A percentile compares a stretch with the other conserved stretches of the same genome.
Conservation (phyloP, 2,888 invertebrate species). For the Stramonita haemastoma region DNA sequence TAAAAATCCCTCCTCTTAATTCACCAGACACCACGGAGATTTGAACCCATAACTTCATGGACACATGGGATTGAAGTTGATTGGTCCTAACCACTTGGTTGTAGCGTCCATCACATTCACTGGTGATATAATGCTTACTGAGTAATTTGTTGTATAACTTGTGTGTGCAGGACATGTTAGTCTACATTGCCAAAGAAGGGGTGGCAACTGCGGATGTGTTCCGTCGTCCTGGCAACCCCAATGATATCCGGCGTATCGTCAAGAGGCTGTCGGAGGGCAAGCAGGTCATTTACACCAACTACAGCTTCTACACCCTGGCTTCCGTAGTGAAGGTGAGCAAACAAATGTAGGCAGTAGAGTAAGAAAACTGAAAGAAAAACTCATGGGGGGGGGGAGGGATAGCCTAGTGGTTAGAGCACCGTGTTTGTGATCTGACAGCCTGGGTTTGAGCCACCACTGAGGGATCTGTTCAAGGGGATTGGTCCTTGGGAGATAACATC, state of each 20-base stretch:
- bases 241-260: constrained; percentile 73
- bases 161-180: constrained; percentile 72
- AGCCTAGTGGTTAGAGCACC: too few species aligned
- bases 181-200: constrained; percentile 76
- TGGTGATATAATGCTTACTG: neutral
- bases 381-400: too few species aligned
- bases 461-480: too few species aligned
- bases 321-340: constrained; percentile 89
- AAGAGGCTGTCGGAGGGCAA: constrained; percentile 75
- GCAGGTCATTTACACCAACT: constrained; percentile 73
- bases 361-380: too few species aligned
- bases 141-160: neutral
- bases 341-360: neutral
- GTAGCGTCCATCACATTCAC: neutral
- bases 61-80: too few species aligned
- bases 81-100: too few species aligned
- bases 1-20: too few species aligned
- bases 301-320: constrained; percentile 92
- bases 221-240: constrained; percentile 76
- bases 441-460: too few species aligned
- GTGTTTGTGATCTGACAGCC: too few species aligned
- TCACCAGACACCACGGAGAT: too few species aligned
- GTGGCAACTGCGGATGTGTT: constrained; percentile 76
- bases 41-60: too few species aligned
- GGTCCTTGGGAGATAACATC: too few species aligned